Evolutionary conservation across 2,888 invertebrate species (phyloP).

Genomic region (Autographa gamma): DNA sequence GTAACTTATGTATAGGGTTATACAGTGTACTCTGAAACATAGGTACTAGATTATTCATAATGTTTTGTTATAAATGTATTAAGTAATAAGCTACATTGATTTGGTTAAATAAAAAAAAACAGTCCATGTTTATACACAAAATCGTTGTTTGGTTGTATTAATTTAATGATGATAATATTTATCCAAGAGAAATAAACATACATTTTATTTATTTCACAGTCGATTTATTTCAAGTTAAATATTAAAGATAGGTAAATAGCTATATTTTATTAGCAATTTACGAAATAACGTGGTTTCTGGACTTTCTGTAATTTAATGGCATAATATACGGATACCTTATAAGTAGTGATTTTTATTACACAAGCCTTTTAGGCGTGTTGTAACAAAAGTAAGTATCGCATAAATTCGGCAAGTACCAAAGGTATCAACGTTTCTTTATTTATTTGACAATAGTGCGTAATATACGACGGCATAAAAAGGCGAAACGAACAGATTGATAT

Average conservation of each 20-base stretch:
- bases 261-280: neutral
- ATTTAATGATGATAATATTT: neutral
- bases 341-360: constrained; percentile 27
- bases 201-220: neutral
- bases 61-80: too few relatives aligned
- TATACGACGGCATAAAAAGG: constrained; percentile 65
- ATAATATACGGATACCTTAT: constrained; percentile 5
- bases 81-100: too few relatives aligned
- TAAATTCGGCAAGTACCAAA: constrained; percentile 49
- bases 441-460: constrained; percentile 65
- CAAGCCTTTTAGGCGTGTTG: constrained; percentile 30
- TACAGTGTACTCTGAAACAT: too few relatives aligned
- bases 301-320: neutral
- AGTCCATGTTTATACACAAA: too few relatives aligned
- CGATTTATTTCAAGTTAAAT: neutral
- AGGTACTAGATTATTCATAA: too few relatives aligned
- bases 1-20: too few relatives aligned
- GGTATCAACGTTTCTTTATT: constrained; percentile 57
- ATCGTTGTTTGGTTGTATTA: neutral
- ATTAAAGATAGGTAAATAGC: neutral
- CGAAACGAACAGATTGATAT: constrained; percentile 78
- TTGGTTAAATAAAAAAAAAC: too few relatives aligned
- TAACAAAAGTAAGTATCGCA: constrained; percentile 46
- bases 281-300: neutral
- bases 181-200: neutral